Evolutionary conservation across 2,888 invertebrate species (phyloP).

Genomic region (Acanthopleura granulata): DNA sequence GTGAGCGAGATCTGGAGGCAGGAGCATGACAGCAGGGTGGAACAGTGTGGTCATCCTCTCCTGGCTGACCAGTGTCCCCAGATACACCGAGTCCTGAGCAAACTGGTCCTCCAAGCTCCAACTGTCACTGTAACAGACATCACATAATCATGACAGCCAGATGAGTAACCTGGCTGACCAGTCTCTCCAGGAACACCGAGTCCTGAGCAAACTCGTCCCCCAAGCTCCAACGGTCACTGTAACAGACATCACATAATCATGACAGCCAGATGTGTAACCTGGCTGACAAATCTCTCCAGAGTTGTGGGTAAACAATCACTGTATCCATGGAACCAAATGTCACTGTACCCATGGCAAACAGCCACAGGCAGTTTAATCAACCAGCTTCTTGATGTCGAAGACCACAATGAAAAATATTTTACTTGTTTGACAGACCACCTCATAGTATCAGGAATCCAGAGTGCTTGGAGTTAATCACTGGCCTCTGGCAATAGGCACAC

Average conservation of each 20-base stretch:
- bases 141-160: not conserved
- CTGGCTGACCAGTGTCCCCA: constrained; percentile 44
- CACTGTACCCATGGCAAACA: too few relatives aligned
- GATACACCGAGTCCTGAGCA: constrained; percentile 41
- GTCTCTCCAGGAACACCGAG: constrained; percentile 42
- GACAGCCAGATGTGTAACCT: not conserved
- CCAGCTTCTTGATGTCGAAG: too few relatives aligned
- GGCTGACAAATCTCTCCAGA: too few relatives aligned
- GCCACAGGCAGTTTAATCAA: too few relatives aligned
- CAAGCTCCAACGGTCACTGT: constrained; percentile 42
- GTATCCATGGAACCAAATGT: too few relatives aligned
- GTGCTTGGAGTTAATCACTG: too few relatives aligned
- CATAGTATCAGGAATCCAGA: too few relatives aligned
- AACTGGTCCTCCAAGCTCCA: constrained; percentile 50
- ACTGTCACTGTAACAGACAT: constrained; percentile 37
- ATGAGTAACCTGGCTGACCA: constrained; percentile 34
- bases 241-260: constrained; percentile 15
- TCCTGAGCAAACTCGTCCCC: constrained; percentile 52
- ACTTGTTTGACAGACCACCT: too few relatives aligned
- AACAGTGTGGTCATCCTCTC: constrained; percentile 44
- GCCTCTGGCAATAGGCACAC: too few relatives aligned
- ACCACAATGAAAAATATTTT: too few relatives aligned
- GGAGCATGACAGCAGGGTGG: constrained; percentile 39
- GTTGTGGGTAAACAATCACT: too few relatives aligned
- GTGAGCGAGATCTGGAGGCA: constrained; percentile 56